These are phyloP conservation scores for Bhutanitis thaidina DNA, from an alignment of 2,888 invertebrate genomes.

Conservation along the genomic window DNA sequence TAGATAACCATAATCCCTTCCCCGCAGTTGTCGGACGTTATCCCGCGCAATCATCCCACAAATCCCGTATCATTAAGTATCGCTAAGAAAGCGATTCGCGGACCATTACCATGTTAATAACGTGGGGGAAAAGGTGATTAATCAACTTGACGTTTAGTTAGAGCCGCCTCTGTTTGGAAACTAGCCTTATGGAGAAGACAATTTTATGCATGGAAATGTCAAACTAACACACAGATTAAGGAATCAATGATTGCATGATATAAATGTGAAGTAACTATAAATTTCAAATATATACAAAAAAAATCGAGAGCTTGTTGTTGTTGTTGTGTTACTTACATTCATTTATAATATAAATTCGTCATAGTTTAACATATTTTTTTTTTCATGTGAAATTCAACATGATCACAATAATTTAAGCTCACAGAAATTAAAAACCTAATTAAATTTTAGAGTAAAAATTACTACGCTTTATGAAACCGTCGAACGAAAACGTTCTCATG, in stretches of 20 bases:
- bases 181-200: constrained; percentile 57
- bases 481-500: too few relatives aligned
- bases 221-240: constrained; percentile 43
- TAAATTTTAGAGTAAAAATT: too few relatives aligned
- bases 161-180: constrained; percentile 37
- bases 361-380: too few relatives aligned
- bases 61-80: constrained; percentile 77
- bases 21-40: constrained; percentile 35
- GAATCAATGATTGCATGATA: constrained; percentile 22
- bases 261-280: too few relatives aligned
- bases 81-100: constrained; percentile 76
- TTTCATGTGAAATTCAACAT: too few relatives aligned
- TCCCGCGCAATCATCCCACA: constrained; percentile 66
- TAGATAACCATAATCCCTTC: constrained; percentile 53
- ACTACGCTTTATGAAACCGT: too few relatives aligned
- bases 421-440: too few relatives aligned
- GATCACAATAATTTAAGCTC: too few relatives aligned
- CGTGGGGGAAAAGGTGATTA: constrained; percentile 71
- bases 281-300: too few relatives aligned
- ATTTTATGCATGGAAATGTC: constrained; percentile 71
- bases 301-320: too few relatives aligned
- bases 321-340: too few relatives aligned
- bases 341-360: too few relatives aligned
- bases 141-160: constrained; percentile 72
- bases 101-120: constrained; percentile 79